These are phyloP conservation scores for Heliconius congener DNA, from an alignment of 1,140 invertebrate species.

Conservation along the genomic window DNA sequence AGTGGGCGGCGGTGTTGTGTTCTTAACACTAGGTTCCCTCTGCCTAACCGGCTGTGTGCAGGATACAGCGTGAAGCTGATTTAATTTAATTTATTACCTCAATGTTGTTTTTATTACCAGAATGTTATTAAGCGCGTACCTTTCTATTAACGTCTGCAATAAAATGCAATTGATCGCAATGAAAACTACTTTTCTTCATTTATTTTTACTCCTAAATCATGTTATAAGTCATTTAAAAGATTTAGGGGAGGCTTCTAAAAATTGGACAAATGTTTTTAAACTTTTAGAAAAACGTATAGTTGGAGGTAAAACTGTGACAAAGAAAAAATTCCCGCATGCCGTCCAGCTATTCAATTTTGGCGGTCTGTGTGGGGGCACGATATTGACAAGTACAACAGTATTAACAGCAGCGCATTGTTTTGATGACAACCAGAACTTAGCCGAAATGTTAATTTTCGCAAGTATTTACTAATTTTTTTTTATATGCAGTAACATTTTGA, in stretches of 20 bases:
- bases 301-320: constrained; percentile 39
- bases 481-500: not conserved
- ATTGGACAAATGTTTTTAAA: constrained; percentile 38
- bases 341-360: constrained; percentile 54
- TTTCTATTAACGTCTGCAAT: constrained; percentile 16
- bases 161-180: constrained; percentile 32
- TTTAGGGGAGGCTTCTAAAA: constrained; percentile 42
- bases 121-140: not conserved
- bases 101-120: not conserved
- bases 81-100: not conserved
- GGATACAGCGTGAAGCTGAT: too few species aligned
- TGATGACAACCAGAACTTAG: constrained; percentile 47
- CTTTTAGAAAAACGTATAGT: constrained; percentile 43
- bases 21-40: too few species aligned
- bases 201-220: constrained; percentile 1
- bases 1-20: too few species aligned
- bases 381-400: constrained; percentile 48
- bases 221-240: constrained; percentile 46
- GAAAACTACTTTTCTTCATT: constrained; percentile 31
- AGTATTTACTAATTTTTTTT: constrained; percentile 33
- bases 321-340: constrained; percentile 45
- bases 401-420: constrained; percentile 59
- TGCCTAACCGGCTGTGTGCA: too few species aligned
- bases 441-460: constrained; percentile 52
- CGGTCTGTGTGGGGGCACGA: constrained; percentile 49